Evolutionary conservation across 2,888 invertebrate species (phyloP), one percentile per base, ranked within the genome.

Genomic region (Therioaphis trifolii): DNA sequence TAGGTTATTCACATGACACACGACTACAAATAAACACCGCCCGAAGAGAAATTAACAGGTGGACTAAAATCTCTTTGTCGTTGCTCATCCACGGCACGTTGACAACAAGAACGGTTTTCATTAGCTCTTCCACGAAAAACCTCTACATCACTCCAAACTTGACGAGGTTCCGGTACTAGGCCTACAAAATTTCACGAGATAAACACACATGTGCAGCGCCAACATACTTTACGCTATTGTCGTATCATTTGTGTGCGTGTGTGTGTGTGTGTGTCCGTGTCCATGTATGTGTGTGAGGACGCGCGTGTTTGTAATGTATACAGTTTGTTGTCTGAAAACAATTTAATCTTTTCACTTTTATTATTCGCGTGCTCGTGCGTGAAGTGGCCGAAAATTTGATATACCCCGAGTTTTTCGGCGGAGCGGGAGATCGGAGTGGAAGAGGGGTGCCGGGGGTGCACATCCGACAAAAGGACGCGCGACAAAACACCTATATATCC

Each of bases 361-460:
- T 71, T 80, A 29, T 80, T 61, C 40, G 58, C 21, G 35, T n/a
- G n/a, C 58, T 40, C 49, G 80, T n/a, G 61, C 72, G 80, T 63
- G 49, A 72, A 82, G 74, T 52, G 74, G 72, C 46, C 63, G 74
- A 74, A 63, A 82, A 74, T 82, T 82, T 74, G 49, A 74, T 82
- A 63, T 49, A 24, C 49, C 21, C 24, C 29, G 80, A 49, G 61
- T 72, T 72, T 80, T 79, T 66, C 49, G 46, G 66, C n/a, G n/a
- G 29, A 3, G 5, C 15, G 63, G 1, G 5, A 40, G 9, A 68
- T 15, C 1, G 35, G 18, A 4, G 18, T 14, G 68, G n/a, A 1
- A 18, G n/a, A n/a, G 68, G 63, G 11, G 27, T 14, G 63, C n/a
- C 52, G 40, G 40, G 58, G 18, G n/a, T 2, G 24, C 43, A 58